A percentile compares a stretch with the other conserved stretches of the same genome.
Evolutionary conservation across 1,140 invertebrate species (phyloP).

Genomic region (Drosophila seguyi): DNA sequence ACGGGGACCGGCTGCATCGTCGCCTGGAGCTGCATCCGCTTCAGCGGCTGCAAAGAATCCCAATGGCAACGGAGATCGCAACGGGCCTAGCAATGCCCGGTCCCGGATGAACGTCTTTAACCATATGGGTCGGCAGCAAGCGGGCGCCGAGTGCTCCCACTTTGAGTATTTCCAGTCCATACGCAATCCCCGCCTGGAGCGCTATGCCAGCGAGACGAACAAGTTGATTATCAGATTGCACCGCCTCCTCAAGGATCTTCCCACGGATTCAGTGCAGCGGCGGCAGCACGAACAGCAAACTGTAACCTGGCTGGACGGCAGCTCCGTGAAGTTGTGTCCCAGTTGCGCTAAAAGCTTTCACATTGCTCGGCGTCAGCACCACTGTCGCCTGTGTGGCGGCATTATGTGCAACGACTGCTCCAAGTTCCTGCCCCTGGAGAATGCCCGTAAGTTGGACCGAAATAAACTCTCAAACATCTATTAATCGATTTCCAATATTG

Average conservation of each 20-base stretch:
- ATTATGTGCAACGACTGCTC: conserved; percentile 98
- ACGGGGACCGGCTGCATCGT: not conserved
- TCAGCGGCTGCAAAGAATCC: not conserved
- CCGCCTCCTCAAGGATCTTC: conserved; percentile 94
- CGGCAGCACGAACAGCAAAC: conserved; percentile 93
- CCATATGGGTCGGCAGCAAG: conserved; percentile 88
- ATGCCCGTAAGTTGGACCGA: conserved; percentile 90
- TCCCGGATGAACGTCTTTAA: conserved; percentile 84
- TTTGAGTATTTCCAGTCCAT: conserved; percentile 92
- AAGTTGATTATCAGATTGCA: conserved; percentile 97
- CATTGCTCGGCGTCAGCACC: conserved; percentile 95
- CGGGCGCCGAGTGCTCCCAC: conserved; percentile 89
- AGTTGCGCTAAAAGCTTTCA: conserved; percentile 95
- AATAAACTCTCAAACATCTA: too few relatives aligned
- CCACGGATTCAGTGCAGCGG: conserved; percentile 91
- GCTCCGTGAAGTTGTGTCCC: conserved; percentile 95
- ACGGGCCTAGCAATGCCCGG: conserved; percentile 52
- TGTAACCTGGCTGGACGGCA: conserved; percentile 97
- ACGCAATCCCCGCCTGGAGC: conserved; percentile 91
- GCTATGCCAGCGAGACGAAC: conserved; percentile 97
- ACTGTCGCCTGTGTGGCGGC: conserved; percentile 97
- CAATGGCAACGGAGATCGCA: conserved; percentile 26
- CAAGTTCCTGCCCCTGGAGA: conserved; percentile 92
- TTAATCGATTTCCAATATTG: not conserved
- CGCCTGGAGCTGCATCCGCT: conserved; percentile 3